These are phyloP conservation scores for Drosophila navojoa DNA, from an alignment of 1,140 invertebrate species.

Conservation along the genomic window DNA sequence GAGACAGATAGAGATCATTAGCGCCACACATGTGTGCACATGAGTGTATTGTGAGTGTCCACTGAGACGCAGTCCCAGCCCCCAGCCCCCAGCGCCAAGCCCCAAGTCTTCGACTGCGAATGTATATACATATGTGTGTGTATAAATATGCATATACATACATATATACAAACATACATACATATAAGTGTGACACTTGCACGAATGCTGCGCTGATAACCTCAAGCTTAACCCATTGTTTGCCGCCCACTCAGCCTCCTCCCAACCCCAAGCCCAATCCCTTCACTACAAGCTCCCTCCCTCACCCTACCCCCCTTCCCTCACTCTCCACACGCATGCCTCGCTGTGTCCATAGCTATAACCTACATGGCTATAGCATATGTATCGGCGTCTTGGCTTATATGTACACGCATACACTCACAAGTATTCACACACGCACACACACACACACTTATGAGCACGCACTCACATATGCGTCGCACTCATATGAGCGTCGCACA, in stretches of 20 bases:
- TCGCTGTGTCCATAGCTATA: slow-evolving; percentile 26
- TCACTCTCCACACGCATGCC: slow-evolving; percentile 14
- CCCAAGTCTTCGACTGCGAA: neutral
- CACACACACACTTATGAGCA: slow-evolving; percentile 27
- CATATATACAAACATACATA: neutral
- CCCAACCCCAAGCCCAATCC: neutral
- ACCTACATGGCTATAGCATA: slow-evolving; percentile 58
- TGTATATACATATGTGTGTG: slow-evolving; percentile 10
- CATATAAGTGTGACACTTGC: slow-evolving; percentile 12
- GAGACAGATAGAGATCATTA: slow-evolving; percentile 46
- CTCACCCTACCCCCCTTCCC: neutral
- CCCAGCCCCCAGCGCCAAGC: neutral
- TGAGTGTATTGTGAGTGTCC: slow-evolving; percentile 44
- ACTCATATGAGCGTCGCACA: slow-evolving; percentile 67
- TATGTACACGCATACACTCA: slow-evolving; percentile 39
- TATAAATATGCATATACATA: slow-evolving; percentile 15
- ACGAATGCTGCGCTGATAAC: slow-evolving; percentile 37
- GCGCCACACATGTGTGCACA: slow-evolving; percentile 21
- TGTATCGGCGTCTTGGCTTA: slow-evolving; percentile 60
- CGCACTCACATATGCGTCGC: slow-evolving; percentile 25
- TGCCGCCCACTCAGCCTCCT: neutral
- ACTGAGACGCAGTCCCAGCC: slow-evolving; percentile 28
- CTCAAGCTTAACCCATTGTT: slow-evolving; percentile 49
- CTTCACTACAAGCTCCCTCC: neutral
- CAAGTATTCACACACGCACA: slow-evolving; percentile 25